Percentiles rank a stretch among this genome's conserved stretches.
Conservation (phyloP, 2,797 vertebrate species). For the Perodicticus potto region DNA sequence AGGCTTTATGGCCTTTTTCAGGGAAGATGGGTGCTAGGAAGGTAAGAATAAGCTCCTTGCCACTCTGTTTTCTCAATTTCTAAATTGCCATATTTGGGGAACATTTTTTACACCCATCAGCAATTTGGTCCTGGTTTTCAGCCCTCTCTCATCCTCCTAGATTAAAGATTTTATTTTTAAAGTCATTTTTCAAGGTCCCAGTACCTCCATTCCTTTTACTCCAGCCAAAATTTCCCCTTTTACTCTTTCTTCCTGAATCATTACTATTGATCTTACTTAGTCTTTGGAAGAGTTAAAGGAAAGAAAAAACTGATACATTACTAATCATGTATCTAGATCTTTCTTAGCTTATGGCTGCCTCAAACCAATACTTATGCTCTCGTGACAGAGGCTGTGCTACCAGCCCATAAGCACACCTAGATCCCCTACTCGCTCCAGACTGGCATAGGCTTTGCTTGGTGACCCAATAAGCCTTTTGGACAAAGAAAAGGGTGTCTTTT, state of each 20-base stretch:
- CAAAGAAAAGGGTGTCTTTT: background rate
- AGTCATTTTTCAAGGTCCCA: background rate
- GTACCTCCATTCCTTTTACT: background rate
- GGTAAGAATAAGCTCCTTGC: fast-evolving
- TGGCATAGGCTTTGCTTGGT: background rate
- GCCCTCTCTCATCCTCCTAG: background rate
- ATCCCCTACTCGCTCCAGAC: background rate
- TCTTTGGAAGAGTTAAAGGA: background rate
- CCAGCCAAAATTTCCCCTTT: background rate
- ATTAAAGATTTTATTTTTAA: background rate
- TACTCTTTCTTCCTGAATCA: background rate
- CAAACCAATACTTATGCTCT: background rate
- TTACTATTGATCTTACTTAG: background rate
- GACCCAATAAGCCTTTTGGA: background rate
- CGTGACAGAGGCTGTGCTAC: background rate
- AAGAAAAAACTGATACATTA: background rate
- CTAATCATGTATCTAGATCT: background rate
- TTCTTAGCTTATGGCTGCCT: background rate
- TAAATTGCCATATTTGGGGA: background rate
- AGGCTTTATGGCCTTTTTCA: background rate
- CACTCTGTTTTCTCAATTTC: background rate
- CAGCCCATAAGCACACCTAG: background rate
- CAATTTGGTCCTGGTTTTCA: background rate
- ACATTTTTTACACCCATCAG: background rate
- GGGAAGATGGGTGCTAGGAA: background rate